phyloP scores from a whole-genome alignment of 2,888 invertebrate genomes.

The Noctuana brunneofusca region DNA sequence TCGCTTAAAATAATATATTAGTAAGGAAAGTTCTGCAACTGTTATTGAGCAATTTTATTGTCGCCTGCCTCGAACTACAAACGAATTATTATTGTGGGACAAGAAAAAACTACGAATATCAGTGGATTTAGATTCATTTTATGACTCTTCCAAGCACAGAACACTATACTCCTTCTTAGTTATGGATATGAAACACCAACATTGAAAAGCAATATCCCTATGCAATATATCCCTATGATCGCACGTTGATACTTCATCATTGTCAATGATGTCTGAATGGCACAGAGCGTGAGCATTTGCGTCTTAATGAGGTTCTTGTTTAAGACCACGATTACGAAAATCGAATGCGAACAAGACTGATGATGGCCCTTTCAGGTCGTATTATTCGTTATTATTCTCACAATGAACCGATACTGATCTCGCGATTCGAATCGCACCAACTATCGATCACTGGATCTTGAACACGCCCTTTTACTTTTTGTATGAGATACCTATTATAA shows the following conservation, averaged over 20 bases:
- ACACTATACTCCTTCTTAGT: no score
- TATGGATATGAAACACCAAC: neutral
- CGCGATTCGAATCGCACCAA: slow-evolving; percentile 43
- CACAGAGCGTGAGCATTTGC: slow-evolving; percentile 18
- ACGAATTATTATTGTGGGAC: no score
- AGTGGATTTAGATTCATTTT: no score
- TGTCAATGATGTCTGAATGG: slow-evolving; percentile 26
- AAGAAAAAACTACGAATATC: no score
- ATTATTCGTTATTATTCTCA: slow-evolving; percentile 45
- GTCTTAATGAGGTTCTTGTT: slow-evolving; percentile 35
- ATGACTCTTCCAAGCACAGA: no score
- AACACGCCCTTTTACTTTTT: slow-evolving; percentile 28
- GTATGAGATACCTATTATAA: slow-evolving; percentile 6
- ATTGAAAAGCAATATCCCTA: neutral
- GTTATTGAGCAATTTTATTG: no score
- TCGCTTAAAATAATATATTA: no score
- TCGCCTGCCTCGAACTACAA: no score
- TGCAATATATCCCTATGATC: no score
- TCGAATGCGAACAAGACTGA: slow-evolving; percentile 43
- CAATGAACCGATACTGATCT: slow-evolving; percentile 44
- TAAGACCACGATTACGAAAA: slow-evolving; percentile 36
- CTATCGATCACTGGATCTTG: slow-evolving; percentile 44
- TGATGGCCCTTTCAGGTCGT: slow-evolving; percentile 41
- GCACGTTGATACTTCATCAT: slow-evolving; percentile 29
- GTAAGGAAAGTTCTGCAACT: no score